Conservation (phyloP, 2,797 vertebrate genomes). For the Diplodus puntazzo region DNA sequence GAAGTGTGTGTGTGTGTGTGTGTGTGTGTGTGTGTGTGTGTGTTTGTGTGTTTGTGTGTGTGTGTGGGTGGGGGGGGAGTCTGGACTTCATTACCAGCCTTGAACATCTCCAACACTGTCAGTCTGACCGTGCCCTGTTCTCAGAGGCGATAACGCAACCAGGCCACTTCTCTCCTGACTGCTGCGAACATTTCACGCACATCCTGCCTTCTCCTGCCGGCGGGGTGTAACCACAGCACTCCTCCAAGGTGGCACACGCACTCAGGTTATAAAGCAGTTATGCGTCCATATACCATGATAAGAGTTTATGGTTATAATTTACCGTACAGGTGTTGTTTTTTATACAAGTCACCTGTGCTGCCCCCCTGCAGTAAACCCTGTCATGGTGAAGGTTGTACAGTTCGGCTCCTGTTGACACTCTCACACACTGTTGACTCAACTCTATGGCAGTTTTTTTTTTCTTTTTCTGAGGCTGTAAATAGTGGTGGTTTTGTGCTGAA, state of each 20-base stretch:
- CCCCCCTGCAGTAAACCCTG: too few relatives aligned
- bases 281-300: background rate
- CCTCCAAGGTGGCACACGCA: background rate
- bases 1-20: background rate
- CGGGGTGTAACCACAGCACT: conserved; percentile 6
- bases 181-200: background rate
- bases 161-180: background rate
- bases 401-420: too few relatives aligned
- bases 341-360: background rate
- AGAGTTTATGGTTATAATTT: background rate
- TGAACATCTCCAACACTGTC: conserved; percentile 13
- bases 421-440: too few relatives aligned
- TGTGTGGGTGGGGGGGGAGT: background rate
- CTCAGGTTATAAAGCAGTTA: background rate
- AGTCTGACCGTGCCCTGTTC: background rate
- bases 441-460: too few relatives aligned
- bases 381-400: too few relatives aligned
- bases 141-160: background rate
- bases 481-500: too few relatives aligned
- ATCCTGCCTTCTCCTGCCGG: background rate
- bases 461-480: too few relatives aligned
- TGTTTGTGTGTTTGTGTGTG: too few relatives aligned
- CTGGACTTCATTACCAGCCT: conserved; percentile 9
- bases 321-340: background rate
- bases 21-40: too few relatives aligned